Conservation (phyloP, 2,888 invertebrate species). For the Adelognathus sp. region DNA sequence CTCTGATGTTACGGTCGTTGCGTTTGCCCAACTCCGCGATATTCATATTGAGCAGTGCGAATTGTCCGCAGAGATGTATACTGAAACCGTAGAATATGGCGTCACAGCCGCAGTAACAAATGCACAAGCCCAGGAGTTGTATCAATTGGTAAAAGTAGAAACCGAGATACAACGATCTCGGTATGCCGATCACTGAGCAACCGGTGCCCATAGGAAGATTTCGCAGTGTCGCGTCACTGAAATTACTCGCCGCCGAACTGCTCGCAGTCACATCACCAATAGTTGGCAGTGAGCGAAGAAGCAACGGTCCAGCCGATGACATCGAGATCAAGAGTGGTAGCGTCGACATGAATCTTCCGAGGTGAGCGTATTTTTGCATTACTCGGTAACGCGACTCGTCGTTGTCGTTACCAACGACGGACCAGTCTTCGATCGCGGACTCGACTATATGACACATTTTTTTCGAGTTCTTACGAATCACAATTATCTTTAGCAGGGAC, state of each 20-base stretch:
- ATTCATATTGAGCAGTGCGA: conserved; percentile 20
- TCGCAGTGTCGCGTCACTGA: not conserved
- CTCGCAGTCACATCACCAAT: not conserved
- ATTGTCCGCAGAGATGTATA: conserved; percentile 54
- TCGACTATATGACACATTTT: conserved; percentile 16
- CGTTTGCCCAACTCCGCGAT: conserved; percentile 11
- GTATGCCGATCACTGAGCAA: conserved; percentile 31
- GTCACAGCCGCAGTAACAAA: conserved; percentile 35
- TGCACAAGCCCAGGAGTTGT: conserved; percentile 17
- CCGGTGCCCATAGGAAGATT: conserved; percentile 48
- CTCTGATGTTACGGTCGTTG: not conserved
- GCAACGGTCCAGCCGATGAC: conserved; percentile 27
- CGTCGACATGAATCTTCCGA: conserved; percentile 45
- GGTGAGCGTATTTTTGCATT: conserved; percentile 41
- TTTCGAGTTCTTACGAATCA: not conserved
- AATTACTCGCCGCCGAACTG: not conserved
- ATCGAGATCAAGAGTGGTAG: conserved; percentile 45
- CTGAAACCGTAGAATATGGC: conserved; percentile 37
- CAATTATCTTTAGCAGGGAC: conserved; percentile 4
- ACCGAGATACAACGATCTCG: conserved; percentile 5
- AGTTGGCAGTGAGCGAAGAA: conserved; percentile 12
- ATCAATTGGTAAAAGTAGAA: conserved; percentile 36
- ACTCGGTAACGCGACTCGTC: conserved; percentile 4
- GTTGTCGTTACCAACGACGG: conserved; percentile 1
- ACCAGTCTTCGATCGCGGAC: conserved; percentile 50